phyloP scores from a whole-genome alignment of 2,797 vertebrate species.

The Betta splendens region DNA sequence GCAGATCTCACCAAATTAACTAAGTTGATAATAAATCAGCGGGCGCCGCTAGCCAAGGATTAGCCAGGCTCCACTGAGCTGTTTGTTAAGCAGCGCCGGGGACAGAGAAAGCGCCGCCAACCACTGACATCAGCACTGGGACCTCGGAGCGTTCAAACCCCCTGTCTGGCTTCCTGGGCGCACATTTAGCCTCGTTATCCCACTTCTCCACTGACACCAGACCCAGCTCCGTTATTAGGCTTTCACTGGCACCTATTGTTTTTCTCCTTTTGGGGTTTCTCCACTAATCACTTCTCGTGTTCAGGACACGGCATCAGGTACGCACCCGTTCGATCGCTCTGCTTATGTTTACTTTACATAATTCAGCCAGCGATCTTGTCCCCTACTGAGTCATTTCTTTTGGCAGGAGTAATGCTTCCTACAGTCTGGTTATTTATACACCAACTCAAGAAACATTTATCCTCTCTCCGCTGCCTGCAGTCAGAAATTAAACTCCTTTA shows the following conservation, averaged over 20 bases:
- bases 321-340: conserved; percentile 36
- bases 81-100: conserved; percentile 76
- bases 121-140: conserved; percentile 71
- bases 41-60: conserved; percentile 73
- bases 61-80: conserved; percentile 75
- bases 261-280: conserved; percentile 37
- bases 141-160: conserved; percentile 52
- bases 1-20: conserved; percentile 75
- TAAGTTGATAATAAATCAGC: conserved; percentile 79
- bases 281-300: conserved; percentile 43
- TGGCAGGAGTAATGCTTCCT: conserved; percentile 62
- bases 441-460: conserved; percentile 49
- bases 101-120: conserved; percentile 59
- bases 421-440: conserved; percentile 65
- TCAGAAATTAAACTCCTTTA: conserved; percentile 30
- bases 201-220: conserved; percentile 52
- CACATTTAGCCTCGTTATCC: conserved; percentile 63
- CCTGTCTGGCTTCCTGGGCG: conserved; percentile 55
- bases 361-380: conserved; percentile 51
- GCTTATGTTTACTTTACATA: conserved; percentile 55
- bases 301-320: conserved; percentile 50
- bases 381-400: conserved; percentile 63
- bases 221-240: conserved; percentile 34
- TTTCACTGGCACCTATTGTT: conserved; percentile 33
- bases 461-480: conserved; percentile 23